These are phyloP conservation scores for Zaprionus lachaisei DNA, from an alignment of 1,140 invertebrate genomes.

Conservation along the genomic window DNA sequence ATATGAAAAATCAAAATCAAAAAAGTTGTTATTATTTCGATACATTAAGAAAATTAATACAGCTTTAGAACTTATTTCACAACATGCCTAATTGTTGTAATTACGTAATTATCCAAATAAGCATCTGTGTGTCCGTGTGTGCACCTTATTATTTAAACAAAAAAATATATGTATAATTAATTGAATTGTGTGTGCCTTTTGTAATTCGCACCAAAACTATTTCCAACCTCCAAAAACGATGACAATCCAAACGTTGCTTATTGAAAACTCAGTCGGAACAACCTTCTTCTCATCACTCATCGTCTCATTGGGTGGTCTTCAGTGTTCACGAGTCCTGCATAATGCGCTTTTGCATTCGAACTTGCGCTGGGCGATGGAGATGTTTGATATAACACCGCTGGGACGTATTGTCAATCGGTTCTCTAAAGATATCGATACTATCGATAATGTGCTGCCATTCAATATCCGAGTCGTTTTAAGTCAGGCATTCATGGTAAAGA, in stretches of 20 bases:
- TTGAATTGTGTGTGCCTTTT: slow-evolving; percentile 20
- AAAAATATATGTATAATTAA: background rate
- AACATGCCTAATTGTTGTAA: slow-evolving; percentile 1
- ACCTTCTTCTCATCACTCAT: slow-evolving; percentile 80
- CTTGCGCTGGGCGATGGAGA: slow-evolving; percentile 89
- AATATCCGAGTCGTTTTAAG: slow-evolving; percentile 83
- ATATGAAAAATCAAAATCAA: background rate
- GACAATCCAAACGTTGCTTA: slow-evolving; percentile 5
- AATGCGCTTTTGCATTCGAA: slow-evolving; percentile 87
- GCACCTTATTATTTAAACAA: background rate
- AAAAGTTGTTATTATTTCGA: background rate
- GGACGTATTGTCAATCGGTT: slow-evolving; percentile 92
- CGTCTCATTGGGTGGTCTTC: slow-evolving; percentile 83
- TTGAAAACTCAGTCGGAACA: slow-evolving; percentile 70
- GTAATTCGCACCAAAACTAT: background rate
- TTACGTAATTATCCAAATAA: background rate
- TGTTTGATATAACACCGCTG: slow-evolving; percentile 91
- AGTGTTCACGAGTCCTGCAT: slow-evolving; percentile 86
- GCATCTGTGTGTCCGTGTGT: background rate
- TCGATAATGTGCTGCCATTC: slow-evolving; percentile 87
- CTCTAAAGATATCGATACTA: slow-evolving; percentile 89
- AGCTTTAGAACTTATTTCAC: background rate
- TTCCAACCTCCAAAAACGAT: slow-evolving; percentile 3
- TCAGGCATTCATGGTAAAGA: slow-evolving; percentile 72
- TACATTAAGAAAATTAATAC: background rate